Base-by-base conservation (phyloP, 1,140 invertebrate species). In the Mamestra configurata region DNA sequence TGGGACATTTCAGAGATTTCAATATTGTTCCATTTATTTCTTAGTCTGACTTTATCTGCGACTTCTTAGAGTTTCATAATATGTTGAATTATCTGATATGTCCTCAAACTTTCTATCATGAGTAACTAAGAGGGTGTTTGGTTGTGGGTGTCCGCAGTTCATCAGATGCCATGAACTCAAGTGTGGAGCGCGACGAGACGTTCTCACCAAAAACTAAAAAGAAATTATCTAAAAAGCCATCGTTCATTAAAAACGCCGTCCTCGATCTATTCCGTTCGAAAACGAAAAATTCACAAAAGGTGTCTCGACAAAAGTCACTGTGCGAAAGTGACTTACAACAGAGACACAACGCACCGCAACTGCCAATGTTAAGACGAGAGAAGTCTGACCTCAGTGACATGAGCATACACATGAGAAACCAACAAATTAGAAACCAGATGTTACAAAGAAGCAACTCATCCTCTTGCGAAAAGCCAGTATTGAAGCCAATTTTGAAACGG, bases 151-250 rank as follows among this genome's bases (percentile, higher is more conserved):
- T 94, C 94, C 92, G 85, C 93, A 95, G 95, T 90, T 93, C 93
- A 81, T 91, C 94, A 71, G 93, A 95, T 83, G 92, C 84, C 88
- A 91, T 93, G 92, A 95, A 94, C 89, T 94, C 94, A 79, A 95
- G 90, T 81, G 82, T 90, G 84, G 94, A 95, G 88, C 94, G 89
- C 76, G 93, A 95, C 85, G 92, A 94, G 81, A 92, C 93, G 64
- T 93, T 93, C 86, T 95, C 94, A 53, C 94, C 94, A 86, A 95
- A 95, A 94, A 92, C 93, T 84, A 95, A 94, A 93, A 95, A 95
- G 94, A 95, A 95, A 93, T 85, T 95, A 71, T 95, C 94, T 13
- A 95, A 95, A 94, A 95, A 95, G 84, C 93, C 95, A 40, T 95
- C 95, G 77, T 95, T 95, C 88, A 94, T 95, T 79, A 95, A 95